Base-by-base conservation (phyloP, 2,113 vertebrate species). In the Pelodiscus sinensis region DNA sequence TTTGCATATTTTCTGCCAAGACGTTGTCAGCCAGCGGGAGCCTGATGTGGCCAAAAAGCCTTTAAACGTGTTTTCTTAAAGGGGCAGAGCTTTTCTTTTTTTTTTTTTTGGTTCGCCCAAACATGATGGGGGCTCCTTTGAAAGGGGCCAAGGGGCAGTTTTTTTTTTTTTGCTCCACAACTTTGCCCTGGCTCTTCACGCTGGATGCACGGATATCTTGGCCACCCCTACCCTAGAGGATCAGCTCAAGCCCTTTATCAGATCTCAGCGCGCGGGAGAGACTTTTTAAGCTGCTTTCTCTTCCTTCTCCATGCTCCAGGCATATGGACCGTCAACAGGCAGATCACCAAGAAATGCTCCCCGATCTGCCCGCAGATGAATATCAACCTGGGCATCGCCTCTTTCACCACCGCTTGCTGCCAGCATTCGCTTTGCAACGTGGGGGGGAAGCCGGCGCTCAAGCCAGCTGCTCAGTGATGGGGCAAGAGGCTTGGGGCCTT, bases 341-440 rank as follows among this genome's bases (percentile, higher is more conserved):
- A 88, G 81, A 96, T 97, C 96, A 96, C 96, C 88, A 97, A 97
- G 95, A 96, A 95, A 79, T 97, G 97, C 55, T 97, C 97, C 0
- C 6, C 78, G 24, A 96, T 54, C n/a, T 97, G 97, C 10, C 96
- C 96, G 9, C 0, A 62, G 19, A 81, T 95, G 86, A 92, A 97
- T 78, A 92, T 97, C 93, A 29, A 29, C 3, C 5, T 97, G 87
- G 97, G 96, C 18, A 21, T 97, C 56, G 82, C 35, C 25, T 71
- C 96, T 44, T 97, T 95, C 84, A 88, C 94, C 78, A 96, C 97
- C 0, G 65, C 89, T n/a, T 97, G 97, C 86, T 97, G 96, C 55
- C 55, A 94, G 2, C 86, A 2, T 75, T 97, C 82, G 93, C 62
- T 96, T 24, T 97, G 97, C 85, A 97, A 97, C 81, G 44, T 95